phyloP scores from a whole-genome alignment of 2,113 vertebrate species.

The Poeciliopsis occidentalis region DNA sequence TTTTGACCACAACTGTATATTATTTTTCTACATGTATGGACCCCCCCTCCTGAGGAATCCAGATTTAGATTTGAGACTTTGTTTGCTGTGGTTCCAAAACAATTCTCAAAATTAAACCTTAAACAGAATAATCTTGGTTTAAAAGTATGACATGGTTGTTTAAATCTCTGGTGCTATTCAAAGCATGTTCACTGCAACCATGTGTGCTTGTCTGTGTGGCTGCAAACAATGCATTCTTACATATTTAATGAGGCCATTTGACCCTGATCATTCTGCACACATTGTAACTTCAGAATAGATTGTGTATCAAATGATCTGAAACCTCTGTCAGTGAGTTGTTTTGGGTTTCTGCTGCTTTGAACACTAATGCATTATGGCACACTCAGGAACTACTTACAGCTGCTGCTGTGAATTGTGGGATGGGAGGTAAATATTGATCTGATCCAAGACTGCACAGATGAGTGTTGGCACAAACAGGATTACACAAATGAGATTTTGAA shows the following conservation, averaged over 20 bases:
- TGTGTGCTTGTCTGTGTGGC: slow-evolving; percentile 33
- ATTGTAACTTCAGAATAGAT: slow-evolving; percentile 34
- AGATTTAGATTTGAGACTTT: no score
- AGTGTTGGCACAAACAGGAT: neutral
- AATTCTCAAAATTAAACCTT: neutral
- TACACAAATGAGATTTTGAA: neutral
- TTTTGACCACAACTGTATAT: no score
- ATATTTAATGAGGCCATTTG: slow-evolving; percentile 73
- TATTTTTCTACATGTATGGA: slow-evolving; percentile 10
- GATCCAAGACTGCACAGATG: neutral
- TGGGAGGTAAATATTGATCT: slow-evolving; percentile 5
- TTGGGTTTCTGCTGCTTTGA: slow-evolving; percentile 32
- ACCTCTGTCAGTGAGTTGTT: slow-evolving; percentile 6
- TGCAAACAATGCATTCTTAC: slow-evolving; percentile 26
- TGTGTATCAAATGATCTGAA: slow-evolving; percentile 47
- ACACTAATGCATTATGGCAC: neutral
- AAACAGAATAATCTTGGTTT: neutral
- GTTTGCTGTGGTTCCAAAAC: no score
- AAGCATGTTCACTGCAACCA: slow-evolving; percentile 42
- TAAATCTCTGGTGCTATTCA: slow-evolving; percentile 3
- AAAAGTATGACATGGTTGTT: slow-evolving; percentile 16
- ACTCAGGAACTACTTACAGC: neutral
- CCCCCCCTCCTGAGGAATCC: no score
- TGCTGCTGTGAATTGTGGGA: neutral
- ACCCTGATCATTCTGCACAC: slow-evolving; percentile 36